Conservation (phyloP, 2,797 vertebrate species). For the Falco novaeseelandiae region DNA sequence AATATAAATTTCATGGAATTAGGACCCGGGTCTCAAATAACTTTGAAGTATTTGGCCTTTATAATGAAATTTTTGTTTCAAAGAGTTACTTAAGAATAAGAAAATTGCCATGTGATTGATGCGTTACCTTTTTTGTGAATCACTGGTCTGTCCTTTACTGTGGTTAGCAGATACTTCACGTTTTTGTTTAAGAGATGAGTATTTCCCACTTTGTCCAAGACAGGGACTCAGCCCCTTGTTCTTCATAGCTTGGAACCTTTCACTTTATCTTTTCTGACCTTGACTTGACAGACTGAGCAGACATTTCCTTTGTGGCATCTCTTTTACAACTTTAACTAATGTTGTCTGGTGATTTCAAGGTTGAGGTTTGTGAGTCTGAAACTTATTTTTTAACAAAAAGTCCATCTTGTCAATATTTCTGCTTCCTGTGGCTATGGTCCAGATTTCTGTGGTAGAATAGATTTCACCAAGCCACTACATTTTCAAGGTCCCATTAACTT, state of each 20-base stretch:
- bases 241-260: not conserved
- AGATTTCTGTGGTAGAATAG: not conserved
- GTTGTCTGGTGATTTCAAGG: not conserved
- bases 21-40: not conserved
- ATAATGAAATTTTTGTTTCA: not conserved
- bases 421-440: not conserved
- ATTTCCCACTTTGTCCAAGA: not conserved
- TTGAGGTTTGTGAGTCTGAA: not conserved
- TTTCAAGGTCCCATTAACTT: not conserved
- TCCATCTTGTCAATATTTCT: not conserved
- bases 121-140: not conserved
- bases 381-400: not conserved
- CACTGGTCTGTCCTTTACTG: not conserved
- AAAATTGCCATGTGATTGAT: not conserved
- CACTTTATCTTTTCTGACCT: not conserved
- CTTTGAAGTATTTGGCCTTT: not conserved
- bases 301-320: not conserved
- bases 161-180: not conserved
- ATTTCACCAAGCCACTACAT: not conserved
- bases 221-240: not conserved
- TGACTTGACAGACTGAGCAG: not conserved
- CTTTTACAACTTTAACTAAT: not conserved
- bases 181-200: not conserved
- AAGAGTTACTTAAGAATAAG: not conserved
- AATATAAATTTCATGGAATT: not conserved